Conservation (phyloP, 1,140 invertebrate genomes). For the Dreissena rostriformis region DNA sequence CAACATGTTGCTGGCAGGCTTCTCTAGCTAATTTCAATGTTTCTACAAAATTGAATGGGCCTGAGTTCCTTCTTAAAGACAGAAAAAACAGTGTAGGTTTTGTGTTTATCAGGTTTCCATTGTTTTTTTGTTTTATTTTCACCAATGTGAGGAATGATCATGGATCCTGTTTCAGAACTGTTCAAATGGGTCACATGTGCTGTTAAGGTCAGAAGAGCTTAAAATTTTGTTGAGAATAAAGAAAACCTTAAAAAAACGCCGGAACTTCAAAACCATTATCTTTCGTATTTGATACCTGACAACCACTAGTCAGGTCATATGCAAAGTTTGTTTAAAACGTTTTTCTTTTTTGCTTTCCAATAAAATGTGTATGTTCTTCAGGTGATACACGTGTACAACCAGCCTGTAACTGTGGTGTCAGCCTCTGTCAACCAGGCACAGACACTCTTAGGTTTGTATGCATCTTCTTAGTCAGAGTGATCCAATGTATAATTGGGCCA, state of each 20-base stretch:
- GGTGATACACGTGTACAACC: constrained; percentile 73
- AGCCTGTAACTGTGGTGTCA: constrained; percentile 71
- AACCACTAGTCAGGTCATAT: no score
- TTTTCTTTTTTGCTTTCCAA: not conserved
- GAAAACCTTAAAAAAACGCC: not conserved
- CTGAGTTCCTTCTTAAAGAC: no score
- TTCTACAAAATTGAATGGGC: no score
- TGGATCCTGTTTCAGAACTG: no score
- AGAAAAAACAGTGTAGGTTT: no score
- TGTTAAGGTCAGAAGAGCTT: not conserved
- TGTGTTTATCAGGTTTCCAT: no score
- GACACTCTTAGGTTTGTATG: constrained; percentile 72
- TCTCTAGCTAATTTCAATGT: no score
- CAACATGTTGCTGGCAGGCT: no score
- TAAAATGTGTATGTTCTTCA: constrained; percentile 54
- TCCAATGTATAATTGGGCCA: not conserved
- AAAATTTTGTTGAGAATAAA: not conserved
- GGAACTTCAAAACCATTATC: not conserved
- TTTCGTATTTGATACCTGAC: no score
- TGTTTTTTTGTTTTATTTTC: no score
- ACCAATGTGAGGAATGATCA: no score
- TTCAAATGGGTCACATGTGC: no score
- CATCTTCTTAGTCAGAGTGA: not conserved
- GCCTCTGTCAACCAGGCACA: constrained; percentile 74
- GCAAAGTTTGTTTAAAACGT: not conserved